Base-by-base conservation (phyloP, 1,140 invertebrate genomes). In the Ceratina calcarata region DNA sequence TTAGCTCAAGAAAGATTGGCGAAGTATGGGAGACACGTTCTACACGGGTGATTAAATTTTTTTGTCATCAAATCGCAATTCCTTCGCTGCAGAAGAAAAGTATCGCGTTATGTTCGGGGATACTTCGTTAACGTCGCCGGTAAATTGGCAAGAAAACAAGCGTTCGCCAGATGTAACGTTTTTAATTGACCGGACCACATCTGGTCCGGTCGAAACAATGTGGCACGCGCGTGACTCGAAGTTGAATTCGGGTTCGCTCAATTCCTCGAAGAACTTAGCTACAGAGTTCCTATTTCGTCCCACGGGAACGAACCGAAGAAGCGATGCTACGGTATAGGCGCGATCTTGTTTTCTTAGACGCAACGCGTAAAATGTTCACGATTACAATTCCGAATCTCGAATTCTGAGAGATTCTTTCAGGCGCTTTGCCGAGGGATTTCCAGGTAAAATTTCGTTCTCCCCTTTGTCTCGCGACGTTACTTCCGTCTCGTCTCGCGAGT, bases 381-480 rank as follows among this genome's bases (percentile, higher is more conserved):
- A 76, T 68, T 49, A 67, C 32, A 67, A 67, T 58, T 67, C n/a
- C 16, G 53, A 58, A 60, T 75, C 18, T 58, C 49, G 18, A 37
- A 45, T 57, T 57, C 55, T 2, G 3, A n/a, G 15, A 57, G 55
- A 57, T 57, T 16, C 37, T 45, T 45, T 45, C 37, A 45, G 37
- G 37, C 37, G 6, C 37, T 45, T 45, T 45, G 37, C 37, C 37
- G 37, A 10, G 37, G 37, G 37, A 45, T 10, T 45, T 45, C 6
- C 37, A 10, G 37, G 7, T 10, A 10, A 45, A 45, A 45, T 45
- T 45, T 45, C 37, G 8, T 45, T 3, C 4, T 22, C 27, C 12
- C 37, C 73, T 58, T 18, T 60, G 53, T n/a, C 51, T 58, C 20
- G 22, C 12, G 10, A n/a, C 16, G 7, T n/a, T 22, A 24, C 24